Conservation (phyloP, 2,113 vertebrate genomes). For the Paradoxurus hermaphroditus region DNA sequence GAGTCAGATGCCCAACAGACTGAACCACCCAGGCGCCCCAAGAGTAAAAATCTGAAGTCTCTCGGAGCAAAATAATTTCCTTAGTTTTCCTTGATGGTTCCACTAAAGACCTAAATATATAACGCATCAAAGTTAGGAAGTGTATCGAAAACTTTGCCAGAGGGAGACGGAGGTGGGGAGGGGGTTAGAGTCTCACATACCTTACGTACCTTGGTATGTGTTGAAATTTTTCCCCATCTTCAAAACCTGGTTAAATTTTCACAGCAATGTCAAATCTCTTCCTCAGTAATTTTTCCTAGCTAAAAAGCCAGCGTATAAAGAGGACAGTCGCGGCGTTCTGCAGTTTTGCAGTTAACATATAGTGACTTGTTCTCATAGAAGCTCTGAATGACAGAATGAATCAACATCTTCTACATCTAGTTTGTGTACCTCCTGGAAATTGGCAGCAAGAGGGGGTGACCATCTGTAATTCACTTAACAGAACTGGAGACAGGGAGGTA, state of each 20-base stretch:
- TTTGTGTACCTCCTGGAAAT: background rate
- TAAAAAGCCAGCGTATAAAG: background rate
- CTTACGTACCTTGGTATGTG: background rate
- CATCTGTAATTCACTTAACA: conserved; percentile 1
- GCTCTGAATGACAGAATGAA: background rate
- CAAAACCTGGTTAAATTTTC: background rate
- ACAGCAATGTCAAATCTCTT: background rate
- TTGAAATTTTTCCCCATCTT: background rate
- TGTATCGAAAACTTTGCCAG: background rate
- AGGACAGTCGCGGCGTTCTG: background rate
- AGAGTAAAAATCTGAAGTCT: background rate
- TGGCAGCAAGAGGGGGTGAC: background rate
- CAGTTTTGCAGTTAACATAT: background rate
- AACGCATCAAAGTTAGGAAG: background rate
- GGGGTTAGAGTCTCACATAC: background rate
- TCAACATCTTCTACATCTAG: background rate
- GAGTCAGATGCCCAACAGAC: no score
- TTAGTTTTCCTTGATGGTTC: background rate
- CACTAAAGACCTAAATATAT: background rate
- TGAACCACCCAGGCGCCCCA: no score
- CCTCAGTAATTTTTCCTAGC: background rate
- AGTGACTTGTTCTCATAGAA: background rate
- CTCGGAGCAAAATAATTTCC: background rate
- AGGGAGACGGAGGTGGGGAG: no score
- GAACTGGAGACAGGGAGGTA: background rate